A percentile compares a stretch with the other conserved stretches of the same genome.
Evolutionary conservation across 2,113 vertebrate genomes (phyloP).

Genomic region (Passerina amoena): DNA sequence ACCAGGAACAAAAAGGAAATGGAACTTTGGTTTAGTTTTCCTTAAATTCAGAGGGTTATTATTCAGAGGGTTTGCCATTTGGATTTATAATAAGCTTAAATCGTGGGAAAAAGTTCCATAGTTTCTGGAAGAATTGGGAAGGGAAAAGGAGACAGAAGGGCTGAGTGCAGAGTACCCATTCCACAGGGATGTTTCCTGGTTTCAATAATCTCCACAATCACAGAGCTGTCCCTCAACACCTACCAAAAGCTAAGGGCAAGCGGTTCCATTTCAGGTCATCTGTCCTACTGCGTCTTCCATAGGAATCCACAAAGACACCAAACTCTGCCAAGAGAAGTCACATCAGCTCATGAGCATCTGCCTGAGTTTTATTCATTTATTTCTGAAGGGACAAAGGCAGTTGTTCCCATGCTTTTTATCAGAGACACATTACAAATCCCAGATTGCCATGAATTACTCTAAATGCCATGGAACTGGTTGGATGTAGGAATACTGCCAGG

Average conservation of each 20-base stretch:
- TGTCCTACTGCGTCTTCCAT: conserved; percentile 91
- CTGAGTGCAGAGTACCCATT: background rate
- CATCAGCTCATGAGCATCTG: rapidly evolving
- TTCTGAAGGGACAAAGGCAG: background rate
- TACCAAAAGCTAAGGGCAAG: conserved; percentile 94
- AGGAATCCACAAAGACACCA: conserved; percentile 95
- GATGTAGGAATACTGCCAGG: background rate
- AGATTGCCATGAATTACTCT: background rate
- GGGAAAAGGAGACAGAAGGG: background rate
- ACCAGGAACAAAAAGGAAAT: background rate
- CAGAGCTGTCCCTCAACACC: background rate
- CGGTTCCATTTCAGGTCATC: conserved; percentile 97
- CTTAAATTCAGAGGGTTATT: background rate
- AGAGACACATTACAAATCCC: background rate
- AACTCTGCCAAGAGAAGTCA: conserved; percentile 82
- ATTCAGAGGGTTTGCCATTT: background rate
- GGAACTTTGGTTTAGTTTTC: background rate
- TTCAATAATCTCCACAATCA: background rate
- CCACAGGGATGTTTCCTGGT: background rate
- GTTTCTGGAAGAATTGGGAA: background rate
- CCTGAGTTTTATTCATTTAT: background rate
- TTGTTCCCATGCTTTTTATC: background rate
- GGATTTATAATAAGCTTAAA: background rate
- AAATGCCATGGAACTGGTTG: background rate
- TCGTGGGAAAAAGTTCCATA: rapidly evolving